A percentile compares a stretch with the other conserved stretches of the same genome.
Evolutionary conservation across 2,888 invertebrate species (phyloP).

Genomic region (Drosophila borealis): DNA sequence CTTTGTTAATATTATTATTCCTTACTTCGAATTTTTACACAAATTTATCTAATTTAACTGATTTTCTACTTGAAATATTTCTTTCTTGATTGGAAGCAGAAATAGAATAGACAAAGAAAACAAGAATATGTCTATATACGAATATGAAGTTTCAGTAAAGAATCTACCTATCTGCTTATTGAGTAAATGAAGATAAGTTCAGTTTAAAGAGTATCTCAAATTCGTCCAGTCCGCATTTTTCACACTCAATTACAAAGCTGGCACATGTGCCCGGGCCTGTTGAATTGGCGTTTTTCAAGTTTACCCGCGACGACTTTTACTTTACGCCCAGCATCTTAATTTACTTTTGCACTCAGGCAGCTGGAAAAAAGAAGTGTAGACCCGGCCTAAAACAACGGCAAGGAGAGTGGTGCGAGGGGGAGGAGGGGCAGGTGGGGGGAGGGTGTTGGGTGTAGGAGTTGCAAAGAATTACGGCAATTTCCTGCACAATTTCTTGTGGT

Average conservation of each 20-base stretch:
- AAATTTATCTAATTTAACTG: too few relatives aligned
- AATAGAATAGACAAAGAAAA: too few relatives aligned
- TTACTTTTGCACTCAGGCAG: conserved; percentile 74
- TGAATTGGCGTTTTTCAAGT: conserved; percentile 58
- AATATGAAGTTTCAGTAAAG: too few relatives aligned
- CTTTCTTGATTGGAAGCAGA: too few relatives aligned
- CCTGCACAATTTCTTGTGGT: conserved; percentile 71
- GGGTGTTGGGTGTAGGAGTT: background rate
- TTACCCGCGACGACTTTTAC: conserved; percentile 66
- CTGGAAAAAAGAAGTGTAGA: conserved; percentile 70
- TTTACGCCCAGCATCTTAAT: conserved; percentile 70
- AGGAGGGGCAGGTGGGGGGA: background rate
- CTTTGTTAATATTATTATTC: too few relatives aligned
- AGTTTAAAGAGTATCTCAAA: conserved; percentile 34
- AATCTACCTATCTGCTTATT: too few relatives aligned
- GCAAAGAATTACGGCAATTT: conserved; percentile 65
- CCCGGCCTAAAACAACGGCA: conserved; percentile 57
- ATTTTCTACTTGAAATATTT: too few relatives aligned
- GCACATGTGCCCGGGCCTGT: conserved; percentile 38
- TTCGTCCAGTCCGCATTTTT: conserved; percentile 11
- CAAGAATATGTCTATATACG: too few relatives aligned
- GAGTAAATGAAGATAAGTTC: background rate
- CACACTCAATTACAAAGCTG: conserved; percentile 66
- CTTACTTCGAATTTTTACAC: too few relatives aligned
- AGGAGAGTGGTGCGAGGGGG: background rate